Base-by-base conservation (phyloP, 2,888 invertebrate genomes). In the Bellardia bayeri region DNA sequence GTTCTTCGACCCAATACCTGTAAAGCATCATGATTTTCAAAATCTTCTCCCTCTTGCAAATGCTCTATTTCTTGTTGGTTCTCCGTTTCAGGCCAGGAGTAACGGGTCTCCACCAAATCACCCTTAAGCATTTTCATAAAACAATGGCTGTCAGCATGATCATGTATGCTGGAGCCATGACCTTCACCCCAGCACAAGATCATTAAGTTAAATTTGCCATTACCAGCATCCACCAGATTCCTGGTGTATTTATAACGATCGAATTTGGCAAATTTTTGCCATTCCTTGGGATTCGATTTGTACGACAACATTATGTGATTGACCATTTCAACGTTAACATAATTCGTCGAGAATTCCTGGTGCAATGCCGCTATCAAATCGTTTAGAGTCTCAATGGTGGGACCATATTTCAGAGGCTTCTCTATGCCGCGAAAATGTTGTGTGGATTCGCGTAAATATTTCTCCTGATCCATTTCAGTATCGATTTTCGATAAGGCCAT, bases 171-270 rank as follows among this genome's bases (percentile, higher is more conserved):
- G 0, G 99, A 98, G 0, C 97, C 97, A 89, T 98, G 98, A 0
- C 98, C 98, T 92, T 98, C 98, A 30, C 98, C 98, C 99, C 99
- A 99, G 94, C 99, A 99, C n/a, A 99, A 94, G 42, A 98, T 95
- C 97, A 99, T 98, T 89, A 99, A 94, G 94, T 99, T 99, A 94
- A 98, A 99, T 92, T 98, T 98, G 0, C 98, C 99, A 92, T 99
- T 99, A 5, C 99, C 99, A 85, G 95, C 96, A 91, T 99, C 98
- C 0, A 99, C 98, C 90, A 99, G 94, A 94, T 99, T 99, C 49
- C 99, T 94, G 0, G 99, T 99, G 93, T 99, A 99, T 92, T 97
- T 98, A 90, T 86, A 94, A 92, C 97, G 96, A 94, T 99, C 99
- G 92, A 98, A 99, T 92, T 98, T 98, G 4, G 99, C 98, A 92